Evolutionary conservation across 2,797 vertebrate genomes (phyloP), one percentile per base, ranked within the genome.

Genomic region (Rhinichthys osculus): DNA sequence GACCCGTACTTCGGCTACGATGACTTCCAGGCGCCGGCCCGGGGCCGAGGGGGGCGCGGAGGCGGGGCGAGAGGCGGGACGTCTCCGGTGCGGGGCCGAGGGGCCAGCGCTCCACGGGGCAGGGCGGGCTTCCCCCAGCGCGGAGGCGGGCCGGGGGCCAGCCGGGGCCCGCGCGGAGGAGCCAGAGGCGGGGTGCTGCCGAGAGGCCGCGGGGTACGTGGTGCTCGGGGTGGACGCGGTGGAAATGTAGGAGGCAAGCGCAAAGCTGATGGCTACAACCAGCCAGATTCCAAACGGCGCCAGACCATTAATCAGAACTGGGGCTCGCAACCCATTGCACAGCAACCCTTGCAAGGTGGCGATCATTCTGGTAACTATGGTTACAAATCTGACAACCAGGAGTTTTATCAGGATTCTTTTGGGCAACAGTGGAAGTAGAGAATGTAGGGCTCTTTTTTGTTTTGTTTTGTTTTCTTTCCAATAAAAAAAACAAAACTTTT

Each of bases 221-320:
- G 97, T 96, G 97, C 95, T 93, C 97, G 97, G 96, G 98, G 97
- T 95, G 97, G 97, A 96, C 97, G 98, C 97, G 98, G 98, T 97
- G 98, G 97, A 97, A 98, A 98, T 98, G 97, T 99, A 96, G 98
- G 97, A 98, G 98, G 98, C 96, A 99, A 99, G 96, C 98, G 98
- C 97, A 99, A 99, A 98, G 98, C 98, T 96, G 98, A 99, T 93
- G 97, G 97, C 95, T 98, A 99, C 98, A 99, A 96, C 98, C 98
- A 99, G 96, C 98, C 98, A 96, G 98, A 99, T 97, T 98, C 98
- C 97, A 99, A 99, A 96, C 97, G 98, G 92, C 98, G 97, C 95
- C 98, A 99, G 97, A 98, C 97, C 97, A 97, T 96, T 97, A 98
- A 98, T 98, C 98, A 99, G 97, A 99, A 98, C 98, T 99, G 98